Evolutionary conservation across 1,140 invertebrate genomes (phyloP), one percentile per base, ranked within the genome.

Genomic region (Drosophila lini): DNA sequence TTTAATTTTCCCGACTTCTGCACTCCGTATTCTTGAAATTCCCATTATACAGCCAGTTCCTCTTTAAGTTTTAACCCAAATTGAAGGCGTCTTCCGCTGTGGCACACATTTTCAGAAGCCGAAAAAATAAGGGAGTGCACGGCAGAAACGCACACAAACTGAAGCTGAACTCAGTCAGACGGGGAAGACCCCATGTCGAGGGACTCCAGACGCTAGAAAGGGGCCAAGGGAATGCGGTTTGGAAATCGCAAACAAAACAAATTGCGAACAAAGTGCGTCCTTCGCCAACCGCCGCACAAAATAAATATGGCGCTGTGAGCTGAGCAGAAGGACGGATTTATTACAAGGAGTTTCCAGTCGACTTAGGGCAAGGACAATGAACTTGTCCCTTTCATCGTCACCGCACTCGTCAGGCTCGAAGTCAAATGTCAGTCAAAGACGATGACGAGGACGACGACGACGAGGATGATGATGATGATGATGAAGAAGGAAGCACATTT

Each of bases 211-310:
- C 69, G 45, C 36, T 50, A 55, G 60, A 42, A 40, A 64, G 62
- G 62, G 42, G 57, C 40, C 8, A 61, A 38, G 48, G 36, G 64
- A 31, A 70, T 73, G 83, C 65, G 82, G 65, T 57, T 70, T 61
- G 44, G 62, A 78, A 74, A 88, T 88, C 71, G 70, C 84, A 89
- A 89, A 89, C 84, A 89, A 89, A 89, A 89, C 84, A 89, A 89
- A 89, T 89, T 89, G 81, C 74, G 78, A 89, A 90, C 85, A 89
- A 89, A 89, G 85, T 90, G 85, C 85, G 84, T 84, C 84, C 81
- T 84, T 89, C 78, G 48, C 31, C 22, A 67, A 52, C 45, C 36
- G 28, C 40, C 47, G 28, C 70, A 34, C 19, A 52, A 53, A 68
- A 65, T 25, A 64, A 64, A 52, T 38, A 44, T 47, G n/a, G 58